phyloP scores from a whole-genome alignment of 2,113 vertebrate genomes.

The Blennius ocellaris region DNA sequence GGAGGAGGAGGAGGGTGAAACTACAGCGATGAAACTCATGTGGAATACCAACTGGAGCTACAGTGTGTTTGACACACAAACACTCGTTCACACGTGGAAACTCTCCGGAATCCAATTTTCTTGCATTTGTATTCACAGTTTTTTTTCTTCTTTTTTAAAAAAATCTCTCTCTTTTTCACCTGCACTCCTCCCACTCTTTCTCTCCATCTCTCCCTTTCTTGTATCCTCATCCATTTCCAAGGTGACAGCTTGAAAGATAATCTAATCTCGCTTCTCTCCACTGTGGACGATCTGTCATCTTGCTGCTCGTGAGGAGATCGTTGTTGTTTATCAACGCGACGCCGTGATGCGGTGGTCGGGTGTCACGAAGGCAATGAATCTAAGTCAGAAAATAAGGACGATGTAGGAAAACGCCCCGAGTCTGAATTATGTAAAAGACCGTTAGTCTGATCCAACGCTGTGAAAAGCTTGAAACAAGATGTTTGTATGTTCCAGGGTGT shows the following conservation, averaged over 20 bases:
- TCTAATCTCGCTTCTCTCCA: slow-evolving; percentile 44
- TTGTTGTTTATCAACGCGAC: not conserved
- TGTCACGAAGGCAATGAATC: not conserved
- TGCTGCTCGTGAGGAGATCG: slow-evolving; percentile 15
- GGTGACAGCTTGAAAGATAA: slow-evolving; percentile 60
- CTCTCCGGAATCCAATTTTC: not conserved
- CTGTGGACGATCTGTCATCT: slow-evolving; percentile 47
- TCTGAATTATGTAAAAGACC: not conserved
- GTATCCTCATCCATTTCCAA: slow-evolving; percentile 36
- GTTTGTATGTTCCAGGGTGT: not conserved
- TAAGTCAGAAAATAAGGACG: not conserved
- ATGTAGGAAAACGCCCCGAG: not conserved
- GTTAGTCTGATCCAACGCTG: not conserved
- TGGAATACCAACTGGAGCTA: slow-evolving; percentile 59
- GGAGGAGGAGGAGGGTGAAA: slow-evolving; percentile 5
- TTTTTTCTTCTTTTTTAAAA: no score
- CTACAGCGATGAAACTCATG: slow-evolving; percentile 9
- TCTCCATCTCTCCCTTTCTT: not conserved
- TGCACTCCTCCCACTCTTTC: not conserved
- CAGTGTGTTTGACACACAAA: slow-evolving; percentile 28
- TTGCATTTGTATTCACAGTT: not conserved
- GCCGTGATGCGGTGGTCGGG: not conserved
- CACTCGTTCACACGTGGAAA: not conserved
- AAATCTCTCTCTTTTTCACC: slow-evolving; percentile 4
- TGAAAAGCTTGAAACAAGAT: not conserved